Conservation (phyloP, 2,113 vertebrate species). For the Coturnix japonica region DNA sequence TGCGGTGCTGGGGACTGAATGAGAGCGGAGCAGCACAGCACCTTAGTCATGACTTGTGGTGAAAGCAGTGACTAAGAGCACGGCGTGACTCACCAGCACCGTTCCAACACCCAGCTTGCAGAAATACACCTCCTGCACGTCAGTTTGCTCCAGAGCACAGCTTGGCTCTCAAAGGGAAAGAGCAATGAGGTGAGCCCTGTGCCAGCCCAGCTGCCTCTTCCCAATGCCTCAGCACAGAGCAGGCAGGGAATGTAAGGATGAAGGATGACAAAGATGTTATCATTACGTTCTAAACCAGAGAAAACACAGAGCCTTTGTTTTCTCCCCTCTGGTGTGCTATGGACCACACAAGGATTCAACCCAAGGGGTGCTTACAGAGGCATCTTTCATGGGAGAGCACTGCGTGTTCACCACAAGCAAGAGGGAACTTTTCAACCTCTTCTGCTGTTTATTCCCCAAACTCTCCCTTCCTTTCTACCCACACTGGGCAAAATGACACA, state of each 20-base stretch:
- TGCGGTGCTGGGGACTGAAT: rapidly evolving
- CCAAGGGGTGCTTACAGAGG: neutral
- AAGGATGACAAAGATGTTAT: neutral
- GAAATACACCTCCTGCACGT: neutral
- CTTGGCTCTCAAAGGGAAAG: rapidly evolving
- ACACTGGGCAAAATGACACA: neutral
- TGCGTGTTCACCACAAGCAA: rapidly evolving
- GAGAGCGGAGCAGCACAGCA: neutral
- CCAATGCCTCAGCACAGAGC: neutral
- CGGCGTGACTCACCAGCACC: slow-evolving; percentile 37
- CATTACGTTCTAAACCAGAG: neutral
- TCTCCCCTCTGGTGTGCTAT: neutral
- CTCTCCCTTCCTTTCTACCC: neutral
- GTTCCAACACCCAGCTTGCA: neutral
- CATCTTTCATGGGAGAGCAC: slow-evolving; percentile 1
- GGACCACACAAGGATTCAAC: neutral
- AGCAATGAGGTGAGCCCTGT: rapidly evolving
- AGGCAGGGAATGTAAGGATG: neutral
- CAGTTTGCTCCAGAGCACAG: neutral
- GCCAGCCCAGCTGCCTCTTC: neutral
- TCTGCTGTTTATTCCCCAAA: neutral
- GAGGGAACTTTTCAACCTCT: neutral
- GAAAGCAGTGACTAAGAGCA: slow-evolving; percentile 32
- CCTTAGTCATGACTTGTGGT: slow-evolving; percentile 6
- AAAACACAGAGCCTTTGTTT: neutral